phyloP scores from a whole-genome alignment of 1,140 invertebrate genomes.

The Trypoxylus dichotomus region DNA sequence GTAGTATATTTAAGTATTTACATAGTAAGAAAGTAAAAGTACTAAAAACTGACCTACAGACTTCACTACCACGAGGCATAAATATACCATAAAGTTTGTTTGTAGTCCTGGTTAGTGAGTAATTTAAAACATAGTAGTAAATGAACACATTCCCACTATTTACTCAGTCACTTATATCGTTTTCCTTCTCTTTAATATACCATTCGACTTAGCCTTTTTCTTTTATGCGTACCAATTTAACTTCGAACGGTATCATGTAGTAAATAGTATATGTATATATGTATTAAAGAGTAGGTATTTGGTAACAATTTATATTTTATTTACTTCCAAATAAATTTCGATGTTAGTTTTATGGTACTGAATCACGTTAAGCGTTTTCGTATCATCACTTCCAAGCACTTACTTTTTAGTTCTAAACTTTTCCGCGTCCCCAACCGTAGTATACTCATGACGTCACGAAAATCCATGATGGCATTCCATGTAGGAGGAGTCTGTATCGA shows the following conservation, averaged over 20 bases:
- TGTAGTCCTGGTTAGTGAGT: constrained; percentile 50
- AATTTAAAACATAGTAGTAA: constrained; percentile 42
- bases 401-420: constrained; percentile 18
- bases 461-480: constrained; percentile 10
- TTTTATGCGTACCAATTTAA: neutral
- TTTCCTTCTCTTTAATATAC: constrained; percentile 4
- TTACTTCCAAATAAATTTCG: constrained; percentile 3
- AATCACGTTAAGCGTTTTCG: constrained; percentile 7
- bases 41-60: constrained; percentile 52
- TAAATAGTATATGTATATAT: neutral
- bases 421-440: neutral
- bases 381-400: constrained; percentile 9
- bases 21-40: constrained; percentile 50
- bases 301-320: constrained; percentile 15
- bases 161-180: constrained; percentile 14
- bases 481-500: neutral
- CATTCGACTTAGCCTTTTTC: neutral
- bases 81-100: constrained; percentile 52
- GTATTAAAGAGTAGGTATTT: neutral
- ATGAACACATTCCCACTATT: constrained; percentile 13
- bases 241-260: neutral
- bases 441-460: neutral
- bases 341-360: constrained; percentile 9
- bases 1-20: constrained; percentile 50
- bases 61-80: constrained; percentile 36